Base-by-base conservation (phyloP, 2,113 vertebrate genomes). In the Myrmecobius fasciatus region DNA sequence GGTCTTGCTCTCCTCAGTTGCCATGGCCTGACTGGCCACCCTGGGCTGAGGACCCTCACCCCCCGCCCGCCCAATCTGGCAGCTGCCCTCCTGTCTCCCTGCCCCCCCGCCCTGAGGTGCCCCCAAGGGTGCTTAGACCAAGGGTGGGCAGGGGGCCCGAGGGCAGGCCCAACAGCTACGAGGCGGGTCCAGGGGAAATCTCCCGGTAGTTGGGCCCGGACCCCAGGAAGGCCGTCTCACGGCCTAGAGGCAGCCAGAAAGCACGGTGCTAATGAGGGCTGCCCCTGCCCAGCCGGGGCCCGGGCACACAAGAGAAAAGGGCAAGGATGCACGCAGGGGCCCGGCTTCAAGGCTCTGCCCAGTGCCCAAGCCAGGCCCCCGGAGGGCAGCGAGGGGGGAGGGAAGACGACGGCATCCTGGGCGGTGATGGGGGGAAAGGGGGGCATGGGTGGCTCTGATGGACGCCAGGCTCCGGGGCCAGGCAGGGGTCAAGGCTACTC, bases 401-500 rank as follows among this genome's bases (percentile, higher is more conserved):
- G 9, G 31, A 28, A 56, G 25, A 56, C 26, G 2, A 56, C 54
- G 9, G 28, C 10, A 28, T 56, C 54, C 54, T 2, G 28, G 54
- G 6, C 28, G 54, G 54, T 28, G 26, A 26, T 1, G 25, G 53
- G 53, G 53, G 52, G 52, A 22, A 3, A 75, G 8, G 25, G 2
- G 25, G 25, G 49, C 4, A 8, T 5, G 49, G 48, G 48, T 48
- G 48, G 49, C n/a, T n/a, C n/a, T n/a, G n/a, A n/a, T n/a, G n/a
- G 49, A 51, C 1, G 6, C 49, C 49, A 51, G 49, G 8, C 49
- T 6, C 49, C 9, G 49, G 49, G 9, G 9, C 49, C 49, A 10
- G 49, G 43, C 8, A 26, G 25, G 54, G 26, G n/a, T 25, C 53
- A 88, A 51, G 90, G 91, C 67, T 95, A 99, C 99, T 99, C 97